phyloP scores from a whole-genome alignment of 2,113 vertebrate species.

The Heterocephalus glaber region DNA sequence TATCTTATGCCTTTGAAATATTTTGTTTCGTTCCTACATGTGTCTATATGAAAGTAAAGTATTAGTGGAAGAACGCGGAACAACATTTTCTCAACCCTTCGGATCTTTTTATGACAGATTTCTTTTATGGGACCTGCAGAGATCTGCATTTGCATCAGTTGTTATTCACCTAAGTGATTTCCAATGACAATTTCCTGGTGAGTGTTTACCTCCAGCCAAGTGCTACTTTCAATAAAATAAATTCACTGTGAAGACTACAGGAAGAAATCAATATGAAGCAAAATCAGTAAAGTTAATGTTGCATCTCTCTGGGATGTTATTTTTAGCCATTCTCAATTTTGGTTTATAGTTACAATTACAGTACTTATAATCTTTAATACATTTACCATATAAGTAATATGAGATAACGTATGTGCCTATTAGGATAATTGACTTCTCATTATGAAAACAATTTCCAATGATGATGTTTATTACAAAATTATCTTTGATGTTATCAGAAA shows the following conservation, averaged over 20 bases:
- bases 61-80: not conserved
- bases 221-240: slow-evolving; percentile 62
- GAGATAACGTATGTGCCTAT: not conserved
- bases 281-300: slow-evolving; percentile 66
- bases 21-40: not conserved
- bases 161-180: slow-evolving; percentile 59
- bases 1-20: not conserved
- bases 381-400: not conserved
- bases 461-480: not conserved
- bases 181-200: slow-evolving; percentile 54
- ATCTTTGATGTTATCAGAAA: not conserved
- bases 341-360: not conserved
- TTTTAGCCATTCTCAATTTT: slow-evolving; percentile 10
- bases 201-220: slow-evolving; percentile 59
- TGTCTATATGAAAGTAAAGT: not conserved
- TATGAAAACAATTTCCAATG: not conserved
- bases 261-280: slow-evolving; percentile 64
- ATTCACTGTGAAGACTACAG: slow-evolving; percentile 63
- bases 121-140: not conserved
- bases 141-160: not conserved
- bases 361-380: not conserved
- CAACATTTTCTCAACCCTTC: not conserved
- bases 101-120: not conserved
- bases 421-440: not conserved
- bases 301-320: slow-evolving; percentile 28